Base-by-base conservation (phyloP, 1,140 invertebrate species). In the Dreissena rostriformis region DNA sequence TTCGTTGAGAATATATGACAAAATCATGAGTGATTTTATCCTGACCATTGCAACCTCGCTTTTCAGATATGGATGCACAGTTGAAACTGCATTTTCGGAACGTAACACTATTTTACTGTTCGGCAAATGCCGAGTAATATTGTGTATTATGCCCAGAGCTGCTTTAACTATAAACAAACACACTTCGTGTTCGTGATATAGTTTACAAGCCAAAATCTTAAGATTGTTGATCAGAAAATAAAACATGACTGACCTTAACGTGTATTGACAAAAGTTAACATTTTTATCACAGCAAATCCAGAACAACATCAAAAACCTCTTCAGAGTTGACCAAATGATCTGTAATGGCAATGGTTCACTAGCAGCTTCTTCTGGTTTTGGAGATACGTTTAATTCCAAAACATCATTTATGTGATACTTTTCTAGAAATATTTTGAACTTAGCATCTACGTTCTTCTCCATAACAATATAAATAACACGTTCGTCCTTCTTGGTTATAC, bases 1-100 rank as follows among this genome's bases (percentile, higher is more conserved):
- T 81, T 91, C 90, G 66, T 85, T 87, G 0, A 90, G 73, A 52
- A 92, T 86, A 79, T 91, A 90, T 2, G 91, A 90, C 63, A 90
- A 77, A 11, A 90, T 81, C 14, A 92, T 87, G 11, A 90, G 83
- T 1, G 90, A 82, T 75, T 92, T 92, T n/a, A 90, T 79, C 57
- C 88, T 86, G 7, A 92, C 76, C 85, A 91, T 88, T 4, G 76
- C 78, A 24, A 87, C 75, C n/a, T 84, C 67, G 29, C 82, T 84
- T 4, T 49, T 61, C 14, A 88, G 77, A 67, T 85, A 88, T 8
- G 15, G 39, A 52, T 86, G 75, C 11, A 90, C 82, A 52, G 85
- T 75, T 12, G 78, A 52, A 15, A 90, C 67, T 17, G 85, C 71
- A 65, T 75, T 68, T 39, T 67, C 57, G 28, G 85, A 78, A 24